Conservation (phyloP, 2,113 vertebrate genomes). For the Agelaius phoeniceus region DNA sequence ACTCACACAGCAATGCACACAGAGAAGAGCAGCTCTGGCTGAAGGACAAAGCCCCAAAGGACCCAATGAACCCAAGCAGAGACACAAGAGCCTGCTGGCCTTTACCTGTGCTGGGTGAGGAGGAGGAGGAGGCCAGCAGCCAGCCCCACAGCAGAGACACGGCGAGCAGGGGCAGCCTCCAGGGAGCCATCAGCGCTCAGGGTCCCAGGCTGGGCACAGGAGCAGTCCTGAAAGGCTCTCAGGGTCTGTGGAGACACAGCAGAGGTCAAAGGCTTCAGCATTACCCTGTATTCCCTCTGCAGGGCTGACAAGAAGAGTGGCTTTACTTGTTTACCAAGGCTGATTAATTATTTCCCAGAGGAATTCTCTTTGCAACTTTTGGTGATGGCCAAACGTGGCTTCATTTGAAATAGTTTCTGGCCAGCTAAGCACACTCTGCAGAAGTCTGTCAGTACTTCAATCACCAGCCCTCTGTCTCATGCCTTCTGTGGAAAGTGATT, state of each 20-base stretch:
- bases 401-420: not conserved
- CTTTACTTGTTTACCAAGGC: not conserved
- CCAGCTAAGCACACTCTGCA: not conserved
- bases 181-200: not conserved
- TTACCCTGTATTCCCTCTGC: not conserved
- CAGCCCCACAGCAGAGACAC: not conserved
- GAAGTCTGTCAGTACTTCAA: not conserved
- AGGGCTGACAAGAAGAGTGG: not conserved
- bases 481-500: not conserved
- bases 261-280: not conserved
- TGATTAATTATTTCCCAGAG: constrained; percentile 47
- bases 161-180: not conserved
- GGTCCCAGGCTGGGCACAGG: not conserved
- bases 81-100: accelerated
- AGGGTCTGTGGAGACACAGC: not conserved
- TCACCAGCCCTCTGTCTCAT: accelerated
- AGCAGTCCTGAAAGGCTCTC: accelerated
- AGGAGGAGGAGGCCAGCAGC: not conserved
- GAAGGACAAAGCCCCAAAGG: not conserved
- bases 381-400: not conserved
- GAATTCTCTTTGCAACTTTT: not conserved
- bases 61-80: accelerated
- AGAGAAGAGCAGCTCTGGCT: not conserved
- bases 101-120: constrained; percentile 61
- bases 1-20: not conserved